Percentiles rank a stretch among this genome's conserved stretches.
Conservation (phyloP, 2,888 invertebrate species). For the Amphipoea lucens region DNA sequence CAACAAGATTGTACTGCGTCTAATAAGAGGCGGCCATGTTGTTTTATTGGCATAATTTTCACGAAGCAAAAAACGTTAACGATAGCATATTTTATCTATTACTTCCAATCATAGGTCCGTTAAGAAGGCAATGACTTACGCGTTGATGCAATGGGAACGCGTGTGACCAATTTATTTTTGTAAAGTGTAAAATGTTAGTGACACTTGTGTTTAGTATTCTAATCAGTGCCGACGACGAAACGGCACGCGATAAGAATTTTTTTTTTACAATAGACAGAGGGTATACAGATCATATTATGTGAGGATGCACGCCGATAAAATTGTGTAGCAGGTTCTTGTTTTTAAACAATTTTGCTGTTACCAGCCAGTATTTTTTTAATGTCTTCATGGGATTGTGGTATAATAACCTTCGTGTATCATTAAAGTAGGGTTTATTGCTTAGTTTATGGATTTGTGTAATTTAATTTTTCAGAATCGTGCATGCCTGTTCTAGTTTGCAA, state of each 20-base stretch:
- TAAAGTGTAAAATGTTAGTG: constrained; percentile 58
- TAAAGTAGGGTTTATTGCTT: constrained; percentile 4
- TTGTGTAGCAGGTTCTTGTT: neutral
- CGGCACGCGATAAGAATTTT: constrained; percentile 60
- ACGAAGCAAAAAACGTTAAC: constrained; percentile 25
- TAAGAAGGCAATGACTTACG: constrained; percentile 59
- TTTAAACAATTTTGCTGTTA: constrained; percentile 5
- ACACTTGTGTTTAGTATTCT: constrained; percentile 65
- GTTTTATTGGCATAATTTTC: constrained; percentile 29
- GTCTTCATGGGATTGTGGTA: neutral
- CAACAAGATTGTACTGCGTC: constrained; percentile 5
- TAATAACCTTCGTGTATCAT: neutral
- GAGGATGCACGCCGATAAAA: constrained; percentile 39
- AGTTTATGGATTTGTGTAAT: neutral
- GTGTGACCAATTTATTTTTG: constrained; percentile 60
- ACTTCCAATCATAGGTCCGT: constrained; percentile 59
- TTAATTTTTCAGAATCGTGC: neutral
- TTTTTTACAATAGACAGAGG: constrained; percentile 33
- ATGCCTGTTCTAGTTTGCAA: neutral
- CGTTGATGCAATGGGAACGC: constrained; percentile 63
- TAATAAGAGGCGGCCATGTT: constrained; percentile 1
- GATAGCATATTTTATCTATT: constrained; percentile 51
- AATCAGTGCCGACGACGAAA: constrained; percentile 54
- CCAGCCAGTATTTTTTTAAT: constrained; percentile 27
- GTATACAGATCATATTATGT: constrained; percentile 15